These are phyloP conservation scores for Ectobius pallidus DNA, from an alignment of 2,888 invertebrate species.

Conservation along the genomic window DNA sequence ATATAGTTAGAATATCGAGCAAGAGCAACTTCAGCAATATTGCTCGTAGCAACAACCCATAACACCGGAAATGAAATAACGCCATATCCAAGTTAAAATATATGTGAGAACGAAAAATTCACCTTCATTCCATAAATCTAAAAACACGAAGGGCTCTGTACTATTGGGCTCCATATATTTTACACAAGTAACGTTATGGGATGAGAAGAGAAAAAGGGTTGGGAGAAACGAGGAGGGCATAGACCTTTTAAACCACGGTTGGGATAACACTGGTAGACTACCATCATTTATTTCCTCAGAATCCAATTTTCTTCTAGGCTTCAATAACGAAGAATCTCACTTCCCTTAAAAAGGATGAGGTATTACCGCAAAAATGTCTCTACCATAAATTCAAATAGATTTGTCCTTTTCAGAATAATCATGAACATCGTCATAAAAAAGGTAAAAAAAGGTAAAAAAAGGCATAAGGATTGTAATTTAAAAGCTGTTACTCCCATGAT, in stretches of 20 bases:
- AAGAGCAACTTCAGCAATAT: too few relatives aligned
- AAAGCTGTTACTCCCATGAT: too few relatives aligned
- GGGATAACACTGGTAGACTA: slow-evolving; percentile 28
- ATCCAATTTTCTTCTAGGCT: slow-evolving; percentile 39
- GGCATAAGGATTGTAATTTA: too few relatives aligned
- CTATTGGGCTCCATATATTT: slow-evolving; percentile 26
- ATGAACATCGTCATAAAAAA: slow-evolving; percentile 7
- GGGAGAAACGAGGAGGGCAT: background rate
- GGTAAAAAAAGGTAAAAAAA: background rate
- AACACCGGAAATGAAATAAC: slow-evolving; percentile 12
- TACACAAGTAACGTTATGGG: slow-evolving; percentile 18
- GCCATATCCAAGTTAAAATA: slow-evolving; percentile 14
- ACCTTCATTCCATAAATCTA: slow-evolving; percentile 37
- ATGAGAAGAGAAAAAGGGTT: background rate
- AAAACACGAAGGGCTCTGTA: background rate
- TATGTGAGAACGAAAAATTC: slow-evolving; percentile 35
- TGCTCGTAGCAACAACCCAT: background rate
- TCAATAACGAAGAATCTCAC: slow-evolving; percentile 37
- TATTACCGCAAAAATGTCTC: slow-evolving; percentile 20
- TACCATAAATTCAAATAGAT: slow-evolving; percentile 26
- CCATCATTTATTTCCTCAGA: slow-evolving; percentile 38
- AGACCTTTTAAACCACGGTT: slow-evolving; percentile 22
- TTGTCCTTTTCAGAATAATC: slow-evolving; percentile 22
- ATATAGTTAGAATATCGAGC: too few relatives aligned
- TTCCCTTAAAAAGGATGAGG: slow-evolving; percentile 27